Conservation (phyloP, 2,888 invertebrate species). For the Andrena haemorrhoa region DNA sequence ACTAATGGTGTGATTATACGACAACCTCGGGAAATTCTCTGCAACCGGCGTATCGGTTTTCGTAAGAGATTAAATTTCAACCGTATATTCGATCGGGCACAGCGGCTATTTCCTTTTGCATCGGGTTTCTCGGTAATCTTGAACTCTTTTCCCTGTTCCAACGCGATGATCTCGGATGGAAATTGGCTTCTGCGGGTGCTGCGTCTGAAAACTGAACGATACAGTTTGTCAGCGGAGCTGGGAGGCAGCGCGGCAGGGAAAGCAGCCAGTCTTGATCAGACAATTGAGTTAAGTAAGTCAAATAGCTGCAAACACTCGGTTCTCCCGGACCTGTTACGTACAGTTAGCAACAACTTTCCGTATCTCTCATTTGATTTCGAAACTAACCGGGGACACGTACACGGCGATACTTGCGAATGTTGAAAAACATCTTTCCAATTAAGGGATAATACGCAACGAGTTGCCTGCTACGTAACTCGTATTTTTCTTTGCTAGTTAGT, state of each 20-base stretch:
- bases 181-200: constrained; percentile 22
- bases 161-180: constrained; percentile 18
- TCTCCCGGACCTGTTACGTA: constrained; percentile 35
- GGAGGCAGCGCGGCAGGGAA: constrained; percentile 36
- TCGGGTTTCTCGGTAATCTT: constrained; percentile 24
- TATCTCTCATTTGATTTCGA: constrained; percentile 37
- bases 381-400: neutral
- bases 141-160: constrained; percentile 30
- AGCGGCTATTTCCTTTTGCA: constrained; percentile 30
- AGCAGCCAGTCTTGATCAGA: constrained; percentile 67
- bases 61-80: constrained; percentile 51
- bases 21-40: constrained; percentile 39
- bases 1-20: constrained; percentile 34
- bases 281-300: constrained; percentile 78
- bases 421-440: neutral
- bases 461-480: neutral
- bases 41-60: constrained; percentile 39
- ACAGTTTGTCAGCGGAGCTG: constrained; percentile 40
- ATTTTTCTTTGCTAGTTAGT: no score
- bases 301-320: constrained; percentile 66
- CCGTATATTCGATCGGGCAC: constrained; percentile 40
- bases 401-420: no score
- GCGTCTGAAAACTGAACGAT: constrained; percentile 39
- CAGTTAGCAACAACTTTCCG: constrained; percentile 35
- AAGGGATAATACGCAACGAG: neutral